These are phyloP conservation scores for Chloroclystis v-ata DNA, from an alignment of 2,888 invertebrate genomes.

Conservation along the genomic window DNA sequence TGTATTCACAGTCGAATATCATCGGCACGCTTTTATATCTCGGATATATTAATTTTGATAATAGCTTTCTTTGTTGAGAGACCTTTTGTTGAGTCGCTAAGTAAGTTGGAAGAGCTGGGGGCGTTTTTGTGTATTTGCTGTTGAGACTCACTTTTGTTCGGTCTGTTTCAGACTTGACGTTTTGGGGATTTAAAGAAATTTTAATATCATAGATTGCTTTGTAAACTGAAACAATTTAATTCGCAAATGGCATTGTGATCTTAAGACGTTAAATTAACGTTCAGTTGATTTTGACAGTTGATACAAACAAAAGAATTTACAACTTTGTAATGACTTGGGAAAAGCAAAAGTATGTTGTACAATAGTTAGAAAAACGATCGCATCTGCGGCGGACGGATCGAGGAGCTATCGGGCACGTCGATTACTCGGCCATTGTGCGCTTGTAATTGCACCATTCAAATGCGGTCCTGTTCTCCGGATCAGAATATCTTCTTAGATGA, in stretches of 20 bases:
- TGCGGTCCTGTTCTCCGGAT: constrained; percentile 1
- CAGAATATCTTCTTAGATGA: too few species aligned
- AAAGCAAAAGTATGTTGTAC: constrained; percentile 1
- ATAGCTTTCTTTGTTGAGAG: constrained; percentile 30
- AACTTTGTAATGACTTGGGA: background rate
- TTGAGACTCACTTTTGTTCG: constrained; percentile 25
- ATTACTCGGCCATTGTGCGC: constrained; percentile 25
- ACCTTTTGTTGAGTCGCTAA: constrained; percentile 29
- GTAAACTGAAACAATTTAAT: background rate
- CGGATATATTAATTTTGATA: constrained; percentile 33
- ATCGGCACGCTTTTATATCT: constrained; percentile 30
- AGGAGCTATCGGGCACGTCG: constrained; percentile 23
- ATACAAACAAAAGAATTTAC: background rate
- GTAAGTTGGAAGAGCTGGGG: constrained; percentile 25
- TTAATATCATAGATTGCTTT: constrained; percentile 1
- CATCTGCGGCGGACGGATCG: constrained; percentile 24
- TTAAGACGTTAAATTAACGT: background rate
- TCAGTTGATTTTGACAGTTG: background rate
- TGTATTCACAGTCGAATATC: constrained; percentile 33
- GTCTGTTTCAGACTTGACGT: constrained; percentile 17
- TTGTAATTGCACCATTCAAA: constrained; percentile 25
- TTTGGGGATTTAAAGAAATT: constrained; percentile 10
- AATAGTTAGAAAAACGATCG: constrained; percentile 21
- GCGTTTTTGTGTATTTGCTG: constrained; percentile 25
- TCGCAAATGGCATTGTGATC: background rate